phyloP scores from a whole-genome alignment of 2,888 invertebrate species.

The Heteromurus nitidus region DNA sequence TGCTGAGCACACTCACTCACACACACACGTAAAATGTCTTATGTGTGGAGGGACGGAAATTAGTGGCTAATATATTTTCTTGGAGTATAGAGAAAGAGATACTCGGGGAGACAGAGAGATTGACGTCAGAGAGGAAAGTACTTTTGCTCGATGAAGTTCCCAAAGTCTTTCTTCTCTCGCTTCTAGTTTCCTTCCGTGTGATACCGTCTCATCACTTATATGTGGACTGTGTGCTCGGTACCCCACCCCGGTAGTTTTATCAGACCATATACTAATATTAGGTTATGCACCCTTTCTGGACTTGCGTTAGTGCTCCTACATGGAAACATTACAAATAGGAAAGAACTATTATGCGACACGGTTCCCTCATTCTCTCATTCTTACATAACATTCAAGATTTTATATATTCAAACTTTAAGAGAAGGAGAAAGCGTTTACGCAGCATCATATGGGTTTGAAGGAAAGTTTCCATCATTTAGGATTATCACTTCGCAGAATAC shows the following conservation, averaged over 20 bases:
- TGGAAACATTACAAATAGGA: not conserved
- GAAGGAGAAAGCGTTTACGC: not conserved
- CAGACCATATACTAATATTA: constrained; percentile 24
- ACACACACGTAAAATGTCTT: constrained; percentile 33
- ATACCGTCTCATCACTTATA: not conserved
- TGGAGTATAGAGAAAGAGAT: constrained; percentile 26
- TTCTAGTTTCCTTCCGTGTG: constrained; percentile 19
- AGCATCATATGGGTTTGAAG: not conserved
- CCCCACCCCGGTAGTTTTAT: constrained; percentile 31
- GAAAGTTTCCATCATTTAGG: not conserved
- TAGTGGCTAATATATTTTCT: constrained; percentile 57
- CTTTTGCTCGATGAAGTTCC: constrained; percentile 35
- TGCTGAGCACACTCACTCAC: not conserved
- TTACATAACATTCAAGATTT: constrained; percentile 2
- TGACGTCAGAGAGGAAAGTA: constrained; percentile 54
- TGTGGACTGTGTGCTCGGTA: constrained; percentile 13
- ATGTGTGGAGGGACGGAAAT: constrained; percentile 56
- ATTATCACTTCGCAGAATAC: too few relatives aligned
- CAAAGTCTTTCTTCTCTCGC: constrained; percentile 12
- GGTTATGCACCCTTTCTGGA: not conserved
- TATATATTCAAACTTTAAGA: not conserved
- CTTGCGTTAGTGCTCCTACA: constrained; percentile 1
- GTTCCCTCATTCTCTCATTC: not conserved
- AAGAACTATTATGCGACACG: not conserved
- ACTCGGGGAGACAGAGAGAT: constrained; percentile 28